Conservation (phyloP, 1,140 invertebrate genomes). For the Nixonia krombeini region DNA sequence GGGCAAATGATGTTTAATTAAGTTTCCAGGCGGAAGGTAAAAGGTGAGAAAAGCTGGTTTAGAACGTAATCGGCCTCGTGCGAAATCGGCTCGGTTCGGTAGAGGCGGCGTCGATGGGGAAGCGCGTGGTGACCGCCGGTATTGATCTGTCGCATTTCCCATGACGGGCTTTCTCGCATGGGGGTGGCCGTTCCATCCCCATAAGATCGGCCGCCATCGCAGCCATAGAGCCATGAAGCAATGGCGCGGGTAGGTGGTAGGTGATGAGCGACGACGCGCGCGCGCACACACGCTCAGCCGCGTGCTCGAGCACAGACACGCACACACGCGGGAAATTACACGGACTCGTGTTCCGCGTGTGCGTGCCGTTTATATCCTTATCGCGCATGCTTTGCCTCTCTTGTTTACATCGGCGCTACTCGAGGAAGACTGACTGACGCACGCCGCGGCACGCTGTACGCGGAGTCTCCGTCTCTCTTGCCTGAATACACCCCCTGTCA, state of each 20-base stretch:
- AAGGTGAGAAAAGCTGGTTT: background rate
- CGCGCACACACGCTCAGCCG: background rate
- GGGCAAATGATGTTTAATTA: too few relatives aligned
- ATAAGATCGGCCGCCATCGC: conserved; percentile 54
- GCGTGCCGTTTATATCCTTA: background rate
- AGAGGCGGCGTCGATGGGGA: conserved; percentile 32
- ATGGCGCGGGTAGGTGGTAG: conserved; percentile 13
- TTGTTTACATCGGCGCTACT: conserved; percentile 18
- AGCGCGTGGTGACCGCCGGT: conserved; percentile 39
- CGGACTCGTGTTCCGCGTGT: background rate
- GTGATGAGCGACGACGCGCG: too few relatives aligned
- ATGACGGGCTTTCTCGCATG: conserved; percentile 58
- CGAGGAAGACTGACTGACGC: background rate
- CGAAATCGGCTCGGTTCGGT: conserved; percentile 14
- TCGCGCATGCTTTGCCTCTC: conserved; percentile 12
- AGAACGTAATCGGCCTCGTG: background rate
- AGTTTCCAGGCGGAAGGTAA: too few relatives aligned
- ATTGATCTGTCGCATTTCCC: conserved; percentile 54
- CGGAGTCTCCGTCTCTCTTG: too few relatives aligned
- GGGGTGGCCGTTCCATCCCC: conserved; percentile 55
- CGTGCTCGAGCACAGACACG: background rate
- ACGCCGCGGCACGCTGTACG: conserved; percentile 1
- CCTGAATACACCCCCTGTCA: too few relatives aligned
- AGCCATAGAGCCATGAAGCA: conserved; percentile 45
- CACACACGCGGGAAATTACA: background rate